Evolutionary conservation across 2,113 vertebrate species (phyloP), one percentile per base, ranked within the genome.

Genomic region (Pleuronectes platessa): DNA sequence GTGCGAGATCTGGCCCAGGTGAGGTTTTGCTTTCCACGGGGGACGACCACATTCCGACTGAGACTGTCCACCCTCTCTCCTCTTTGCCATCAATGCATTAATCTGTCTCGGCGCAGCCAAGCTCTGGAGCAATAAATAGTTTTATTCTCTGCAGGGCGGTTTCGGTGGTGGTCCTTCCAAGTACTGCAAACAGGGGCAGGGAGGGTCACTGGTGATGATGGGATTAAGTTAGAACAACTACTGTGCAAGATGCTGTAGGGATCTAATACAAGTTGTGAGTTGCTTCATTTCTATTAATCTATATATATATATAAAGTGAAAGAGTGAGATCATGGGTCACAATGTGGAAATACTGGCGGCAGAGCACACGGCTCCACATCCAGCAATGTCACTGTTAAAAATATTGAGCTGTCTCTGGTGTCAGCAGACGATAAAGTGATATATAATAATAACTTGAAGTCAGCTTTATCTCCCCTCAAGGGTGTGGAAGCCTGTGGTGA

Each of bases 11-110:
- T 86, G 82, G 74, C 27, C 4, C 15, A 88, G 68, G 71, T 67
- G 67, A 61, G 31, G 83, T 90, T 51, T 92, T 90, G 78, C 85
- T 88, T 90, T 91, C 84, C 86, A 40, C 88, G 27, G 47, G 74
- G 66, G 73, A 85, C 76, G 77, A 71, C 76, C 77, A 89, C 91
- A 91, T 91, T 92, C 88, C 86, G 74, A 70, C 47, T 12, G 58
- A 75, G 59, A 26, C 31, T 4, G 31, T 31, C 42, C 11, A 4
- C 37, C 13, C 58, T 21, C 31, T 82, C 40, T 13, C 40, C 12
- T 42, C 12, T 79, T 51, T 67, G 60, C 66, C 72, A 62, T 69
- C 73, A 71, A 11, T 42, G 42, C 62, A 68, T 61, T 54, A 56
- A 85, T 62, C 60, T 31, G 59, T 66, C 76, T 64, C 47, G 47